Evolutionary conservation across 2,797 vertebrate genomes (phyloP).

Genomic region (Eidolon dupreanum): DNA sequence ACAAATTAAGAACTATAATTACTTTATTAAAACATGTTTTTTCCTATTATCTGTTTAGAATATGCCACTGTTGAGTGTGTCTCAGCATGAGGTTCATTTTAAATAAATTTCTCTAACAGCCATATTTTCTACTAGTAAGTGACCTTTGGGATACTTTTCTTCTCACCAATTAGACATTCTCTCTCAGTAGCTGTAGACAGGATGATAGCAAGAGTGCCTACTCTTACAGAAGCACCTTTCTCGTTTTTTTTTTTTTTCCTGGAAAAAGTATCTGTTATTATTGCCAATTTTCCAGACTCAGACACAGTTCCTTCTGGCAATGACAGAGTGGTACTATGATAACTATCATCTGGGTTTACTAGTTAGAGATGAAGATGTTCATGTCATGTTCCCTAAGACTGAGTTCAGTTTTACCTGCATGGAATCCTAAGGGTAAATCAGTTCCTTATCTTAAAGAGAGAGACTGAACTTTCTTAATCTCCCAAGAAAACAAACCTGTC

Average conservation of each 20-base stretch:
- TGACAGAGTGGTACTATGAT: background rate
- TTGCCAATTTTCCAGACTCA: background rate
- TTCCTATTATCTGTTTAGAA: conserved; percentile 33
- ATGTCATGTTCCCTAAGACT: background rate
- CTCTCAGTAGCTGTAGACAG: background rate
- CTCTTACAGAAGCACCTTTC: background rate
- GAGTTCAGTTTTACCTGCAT: background rate
- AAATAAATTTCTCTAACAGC: conserved; percentile 50
- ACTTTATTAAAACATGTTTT: conserved; percentile 8
- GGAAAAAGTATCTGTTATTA: conserved; percentile 20
- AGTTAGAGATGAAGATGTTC: background rate
- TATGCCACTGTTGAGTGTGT: background rate
- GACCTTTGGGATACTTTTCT: background rate
- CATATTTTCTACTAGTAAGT: conserved; percentile 5
- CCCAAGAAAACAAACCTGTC: conserved; percentile 53
- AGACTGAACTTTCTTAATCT: conserved; percentile 30
- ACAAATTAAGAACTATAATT: conserved; percentile 21
- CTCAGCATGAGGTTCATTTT: background rate
- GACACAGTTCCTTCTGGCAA: background rate
- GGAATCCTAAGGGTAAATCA: background rate
- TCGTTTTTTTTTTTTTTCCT: background rate
- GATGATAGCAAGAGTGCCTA: background rate
- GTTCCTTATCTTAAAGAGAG: background rate
- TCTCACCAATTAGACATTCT: background rate
- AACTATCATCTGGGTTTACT: background rate